A percentile compares a stretch with the other conserved stretches of the same genome.
Conservation (phyloP, 1,140 invertebrate genomes). For the Bicyclus anynana region DNA sequence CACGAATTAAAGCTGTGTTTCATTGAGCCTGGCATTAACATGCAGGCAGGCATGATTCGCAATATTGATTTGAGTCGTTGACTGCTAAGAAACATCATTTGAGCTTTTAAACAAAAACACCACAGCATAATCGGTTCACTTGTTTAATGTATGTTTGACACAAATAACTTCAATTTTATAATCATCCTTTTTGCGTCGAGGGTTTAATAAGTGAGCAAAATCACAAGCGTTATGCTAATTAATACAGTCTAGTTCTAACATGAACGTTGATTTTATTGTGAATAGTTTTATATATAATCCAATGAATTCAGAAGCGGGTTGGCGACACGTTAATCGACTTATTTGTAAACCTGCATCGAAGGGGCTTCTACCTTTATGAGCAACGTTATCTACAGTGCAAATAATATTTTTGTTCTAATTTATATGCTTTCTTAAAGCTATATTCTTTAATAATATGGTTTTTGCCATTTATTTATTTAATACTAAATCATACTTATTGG, state of each 20-base stretch:
- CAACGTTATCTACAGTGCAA: background rate
- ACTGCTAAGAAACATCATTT: no score
- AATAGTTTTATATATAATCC: constrained; percentile 21
- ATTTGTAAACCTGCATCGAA: constrained; percentile 21
- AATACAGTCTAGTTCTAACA: background rate
- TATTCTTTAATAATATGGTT: background rate
- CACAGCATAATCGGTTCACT: no score
- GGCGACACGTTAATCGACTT: constrained; percentile 23
- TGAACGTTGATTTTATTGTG: constrained; percentile 1
- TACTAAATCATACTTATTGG: no score
- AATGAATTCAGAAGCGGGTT: constrained; percentile 27
- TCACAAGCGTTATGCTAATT: background rate
- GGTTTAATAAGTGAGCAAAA: no score
- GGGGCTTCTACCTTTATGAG: constrained; percentile 22
- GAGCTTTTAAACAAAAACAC: no score
- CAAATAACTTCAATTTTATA: no score
- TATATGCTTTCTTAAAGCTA: background rate
- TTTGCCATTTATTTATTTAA: background rate
- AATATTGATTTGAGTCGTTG: no score
- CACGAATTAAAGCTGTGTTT: no score
- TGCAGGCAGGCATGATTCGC: no score
- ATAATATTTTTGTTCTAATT: background rate
- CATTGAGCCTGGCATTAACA: no score
- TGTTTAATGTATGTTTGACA: no score
- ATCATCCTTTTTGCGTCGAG: no score